Evolutionary conservation across 2,113 vertebrate species (phyloP).

Genomic region (Psittacula cyanocephala): DNA sequence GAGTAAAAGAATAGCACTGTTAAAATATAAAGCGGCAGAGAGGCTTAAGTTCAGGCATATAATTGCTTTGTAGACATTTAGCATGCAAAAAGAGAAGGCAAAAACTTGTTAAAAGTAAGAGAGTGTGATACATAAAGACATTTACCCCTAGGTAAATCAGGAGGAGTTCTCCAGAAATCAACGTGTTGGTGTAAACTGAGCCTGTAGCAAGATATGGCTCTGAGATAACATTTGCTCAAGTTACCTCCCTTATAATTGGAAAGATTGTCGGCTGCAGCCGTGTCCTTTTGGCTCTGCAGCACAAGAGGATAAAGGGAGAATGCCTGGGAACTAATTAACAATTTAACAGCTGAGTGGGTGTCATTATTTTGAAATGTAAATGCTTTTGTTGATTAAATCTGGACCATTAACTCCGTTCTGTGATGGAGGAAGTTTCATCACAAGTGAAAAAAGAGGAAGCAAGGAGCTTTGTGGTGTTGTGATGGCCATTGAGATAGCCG

Average conservation of each 20-base stretch:
- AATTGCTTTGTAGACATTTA: neutral
- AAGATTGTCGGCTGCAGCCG: neutral
- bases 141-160: neutral
- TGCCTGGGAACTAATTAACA: constrained; percentile 26
- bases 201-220: neutral
- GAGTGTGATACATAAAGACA: neutral
- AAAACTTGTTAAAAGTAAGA: neutral
- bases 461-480: neutral
- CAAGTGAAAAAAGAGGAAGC: neutral
- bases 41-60: neutral
- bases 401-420: neutral
- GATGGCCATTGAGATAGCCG: neutral
- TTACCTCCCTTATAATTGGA: neutral
- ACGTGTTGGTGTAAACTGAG: neutral
- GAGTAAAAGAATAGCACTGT: neutral
- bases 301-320: neutral
- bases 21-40: neutral
- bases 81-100: neutral
- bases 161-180: neutral
- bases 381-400: constrained; percentile 45
- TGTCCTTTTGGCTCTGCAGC: neutral
- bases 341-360: neutral
- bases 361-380: constrained; percentile 59
- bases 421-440: constrained; percentile 17
- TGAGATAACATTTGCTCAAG: neutral